Percentiles rank a stretch among this genome's conserved stretches.
Conservation (phyloP, 2,113 vertebrate species). For the Gobiocypris rarus region DNA sequence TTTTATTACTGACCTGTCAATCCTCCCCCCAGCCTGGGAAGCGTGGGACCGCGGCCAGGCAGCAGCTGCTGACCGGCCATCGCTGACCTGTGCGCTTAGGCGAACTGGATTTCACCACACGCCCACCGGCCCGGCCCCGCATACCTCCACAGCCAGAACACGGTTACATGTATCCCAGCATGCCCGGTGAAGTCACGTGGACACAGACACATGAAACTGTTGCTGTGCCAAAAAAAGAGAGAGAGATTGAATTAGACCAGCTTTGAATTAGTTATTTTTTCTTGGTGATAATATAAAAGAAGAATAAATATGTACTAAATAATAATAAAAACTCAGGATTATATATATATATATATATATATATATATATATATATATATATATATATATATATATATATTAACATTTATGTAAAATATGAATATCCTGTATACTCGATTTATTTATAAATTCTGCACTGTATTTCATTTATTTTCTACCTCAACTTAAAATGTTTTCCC, state of each 20-base stretch:
- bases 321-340: background rate
- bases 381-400: no score
- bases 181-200: slow-evolving; percentile 5
- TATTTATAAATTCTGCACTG: background rate
- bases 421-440: background rate
- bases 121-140: slow-evolving; percentile 54
- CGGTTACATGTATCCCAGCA: slow-evolving; percentile 46
- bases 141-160: slow-evolving; percentile 50
- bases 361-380: no score
- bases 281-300: background rate
- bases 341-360: background rate
- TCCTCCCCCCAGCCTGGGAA: slow-evolving; percentile 95
- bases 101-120: slow-evolving; percentile 51
- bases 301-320: background rate
- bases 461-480: background rate
- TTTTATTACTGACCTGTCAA: slow-evolving; percentile 99
- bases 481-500: no score
- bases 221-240: background rate
- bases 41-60: slow-evolving; percentile 91
- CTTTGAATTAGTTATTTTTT: no score
- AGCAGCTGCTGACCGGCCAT: slow-evolving; percentile 93
- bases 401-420: background rate
- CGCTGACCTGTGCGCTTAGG: slow-evolving; percentile 74
- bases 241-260: background rate
- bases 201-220: background rate